Evolutionary conservation across 2,113 vertebrate genomes (phyloP), one percentile per base, ranked within the genome.

Genomic region (Anolis carolinensis): DNA sequence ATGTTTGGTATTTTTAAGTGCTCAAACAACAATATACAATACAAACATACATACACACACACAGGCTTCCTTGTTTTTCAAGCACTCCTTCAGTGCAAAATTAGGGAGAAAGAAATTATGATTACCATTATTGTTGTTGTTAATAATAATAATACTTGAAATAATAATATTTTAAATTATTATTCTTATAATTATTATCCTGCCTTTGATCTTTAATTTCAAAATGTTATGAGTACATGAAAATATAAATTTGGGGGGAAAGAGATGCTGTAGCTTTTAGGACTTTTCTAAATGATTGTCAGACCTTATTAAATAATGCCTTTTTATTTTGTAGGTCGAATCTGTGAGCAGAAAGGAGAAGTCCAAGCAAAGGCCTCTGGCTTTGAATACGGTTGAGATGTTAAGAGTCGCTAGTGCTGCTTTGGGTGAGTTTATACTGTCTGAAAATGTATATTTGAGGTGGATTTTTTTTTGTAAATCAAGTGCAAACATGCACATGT

Each of bases 381-480:
- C 99, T 79, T 91, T 99, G 89, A 99, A 99, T 95, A 99, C 99
- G 0, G 98, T 99, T 92, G 99, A 99, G 96, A 99, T 99, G 98
- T 92, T 99, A 21, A 96, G 98, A 88, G 98, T 99, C 86, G 99
- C 97, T 92, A 99, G 98, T 90, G 97, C 98, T 77, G 94, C 99
- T 68, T 96, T 99, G 88, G 99, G 99, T 99, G 93, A 30, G 96
- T 94, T 76, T 23, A 5, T 86, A 88, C 18, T 30, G 83, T 86
- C 90, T 90, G 62, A 7, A 27, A 21, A 27, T 87, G 20, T 27
- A 39, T 44, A 6, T 23, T 1, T 10, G 5, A 74, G 25, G 39
- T 44, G 39, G n/a, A 44, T 89, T 34, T 87, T 25, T n/a, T 76
- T 9, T 21, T 16, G 6, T 2, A 71, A 27, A 21, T 32, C n/a